phyloP scores from a whole-genome alignment of 2,797 vertebrate species.

The Enoplosus armatus region DNA sequence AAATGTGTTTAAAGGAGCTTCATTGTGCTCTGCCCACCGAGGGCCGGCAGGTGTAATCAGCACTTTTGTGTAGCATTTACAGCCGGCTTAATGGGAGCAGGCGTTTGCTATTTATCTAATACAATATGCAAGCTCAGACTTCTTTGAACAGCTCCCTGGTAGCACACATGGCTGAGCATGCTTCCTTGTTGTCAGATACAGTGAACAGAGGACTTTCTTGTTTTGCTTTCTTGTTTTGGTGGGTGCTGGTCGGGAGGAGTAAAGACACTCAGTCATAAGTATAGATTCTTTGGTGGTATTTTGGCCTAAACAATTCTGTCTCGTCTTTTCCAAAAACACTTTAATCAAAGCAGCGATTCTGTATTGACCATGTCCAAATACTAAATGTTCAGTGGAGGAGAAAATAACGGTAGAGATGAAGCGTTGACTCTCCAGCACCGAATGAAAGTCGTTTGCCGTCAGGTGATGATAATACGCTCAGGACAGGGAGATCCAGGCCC shows the following conservation, averaged over 20 bases:
- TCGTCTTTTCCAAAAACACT: neutral
- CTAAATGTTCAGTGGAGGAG: conserved; percentile 25
- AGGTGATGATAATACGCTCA: conserved; percentile 29
- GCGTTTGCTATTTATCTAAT: conserved; percentile 47
- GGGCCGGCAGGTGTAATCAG: conserved; percentile 73
- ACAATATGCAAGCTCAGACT: conserved; percentile 39
- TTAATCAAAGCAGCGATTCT: conserved; percentile 1
- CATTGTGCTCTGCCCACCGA: conserved; percentile 59
- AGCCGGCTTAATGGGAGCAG: conserved; percentile 39
- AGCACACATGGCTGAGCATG: neutral
- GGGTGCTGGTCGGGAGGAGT: neutral
- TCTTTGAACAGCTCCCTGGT: conserved; percentile 20
- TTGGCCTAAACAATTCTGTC: conserved; percentile 1
- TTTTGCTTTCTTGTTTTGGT: conserved; percentile 7
- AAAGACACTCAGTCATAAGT: neutral
- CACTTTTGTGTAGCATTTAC: conserved; percentile 58
- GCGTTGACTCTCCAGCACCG: neutral
- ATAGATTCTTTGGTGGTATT: conserved; percentile 4
- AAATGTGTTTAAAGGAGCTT: conserved; percentile 71
- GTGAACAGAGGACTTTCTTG: neutral
- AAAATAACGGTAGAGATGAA: conserved; percentile 11
- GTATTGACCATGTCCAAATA: conserved; percentile 1
- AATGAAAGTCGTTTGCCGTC: conserved; percentile 24
- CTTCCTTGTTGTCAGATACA: conserved; percentile 7
- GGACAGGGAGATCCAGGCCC: conserved; percentile 31